phyloP scores from a whole-genome alignment of 2,797 vertebrate species.

The Kryptolebias ocellatus region DNA sequence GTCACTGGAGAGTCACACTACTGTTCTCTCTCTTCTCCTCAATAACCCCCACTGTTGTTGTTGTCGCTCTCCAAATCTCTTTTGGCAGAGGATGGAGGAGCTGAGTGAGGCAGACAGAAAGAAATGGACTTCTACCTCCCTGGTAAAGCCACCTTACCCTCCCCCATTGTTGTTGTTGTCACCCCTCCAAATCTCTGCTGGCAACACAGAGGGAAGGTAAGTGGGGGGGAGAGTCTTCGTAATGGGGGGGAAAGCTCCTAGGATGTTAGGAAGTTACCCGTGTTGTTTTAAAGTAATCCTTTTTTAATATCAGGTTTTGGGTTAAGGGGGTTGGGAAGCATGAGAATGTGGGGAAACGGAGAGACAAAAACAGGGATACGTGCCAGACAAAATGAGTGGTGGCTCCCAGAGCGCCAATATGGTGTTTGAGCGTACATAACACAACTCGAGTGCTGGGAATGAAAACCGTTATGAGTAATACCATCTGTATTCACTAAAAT shows the following conservation, averaged over 20 bases:
- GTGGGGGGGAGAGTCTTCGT: slow-evolving; percentile 40
- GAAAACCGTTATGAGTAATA: slow-evolving; percentile 49
- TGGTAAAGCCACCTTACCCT: slow-evolving; percentile 30
- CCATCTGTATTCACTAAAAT: slow-evolving; percentile 18
- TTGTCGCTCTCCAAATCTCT: slow-evolving; percentile 60
- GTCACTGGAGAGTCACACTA: slow-evolving; percentile 56
- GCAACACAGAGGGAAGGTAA: slow-evolving; percentile 7
- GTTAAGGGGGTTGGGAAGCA: slow-evolving; percentile 31
- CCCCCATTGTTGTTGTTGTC: slow-evolving; percentile 42
- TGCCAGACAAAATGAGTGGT: slow-evolving; percentile 64
- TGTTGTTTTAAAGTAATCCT: slow-evolving; percentile 76
- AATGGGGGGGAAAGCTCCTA: slow-evolving; percentile 50
- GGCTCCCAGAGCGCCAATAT: slow-evolving; percentile 51
- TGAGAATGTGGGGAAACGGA: slow-evolving; percentile 27
- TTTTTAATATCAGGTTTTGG: slow-evolving; percentile 80
- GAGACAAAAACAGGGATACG: slow-evolving; percentile 63
- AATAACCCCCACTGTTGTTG: slow-evolving; percentile 40
- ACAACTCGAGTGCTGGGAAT: slow-evolving; percentile 61
- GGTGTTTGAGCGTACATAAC: slow-evolving; percentile 67
- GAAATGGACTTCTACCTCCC: slow-evolving; percentile 39
- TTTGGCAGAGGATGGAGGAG: slow-evolving; percentile 37
- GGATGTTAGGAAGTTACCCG: slow-evolving; percentile 72
- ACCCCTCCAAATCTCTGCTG: slow-evolving; percentile 50
- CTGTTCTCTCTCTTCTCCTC: slow-evolving; percentile 25
- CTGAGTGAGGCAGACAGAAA: slow-evolving; percentile 40